These are phyloP conservation scores for Candidula unifasciata DNA, from an alignment of 2,888 invertebrate genomes.

Conservation along the genomic window DNA sequence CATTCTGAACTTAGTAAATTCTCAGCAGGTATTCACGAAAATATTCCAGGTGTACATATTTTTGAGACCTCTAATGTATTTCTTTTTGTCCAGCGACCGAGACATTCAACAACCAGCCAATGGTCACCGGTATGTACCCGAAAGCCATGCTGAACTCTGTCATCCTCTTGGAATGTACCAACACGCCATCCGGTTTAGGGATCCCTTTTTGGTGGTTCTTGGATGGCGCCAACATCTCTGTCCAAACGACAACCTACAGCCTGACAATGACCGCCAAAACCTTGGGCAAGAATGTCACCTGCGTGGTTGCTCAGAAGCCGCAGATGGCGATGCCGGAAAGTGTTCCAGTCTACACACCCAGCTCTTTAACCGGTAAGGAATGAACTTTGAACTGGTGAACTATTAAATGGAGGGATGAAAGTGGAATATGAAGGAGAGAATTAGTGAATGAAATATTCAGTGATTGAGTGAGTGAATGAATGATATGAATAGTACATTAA, in stretches of 20 bases:
- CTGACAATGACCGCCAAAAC: background rate
- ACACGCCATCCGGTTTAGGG: background rate
- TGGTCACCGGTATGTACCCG: background rate
- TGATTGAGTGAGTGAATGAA: too few relatives aligned
- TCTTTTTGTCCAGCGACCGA: background rate
- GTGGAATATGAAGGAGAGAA: too few relatives aligned
- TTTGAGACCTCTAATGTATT: background rate
- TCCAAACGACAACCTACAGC: background rate
- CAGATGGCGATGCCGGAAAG: background rate
- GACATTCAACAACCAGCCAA: background rate
- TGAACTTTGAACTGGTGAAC: too few relatives aligned
- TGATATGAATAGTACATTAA: too few relatives aligned
- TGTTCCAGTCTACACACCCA: background rate
- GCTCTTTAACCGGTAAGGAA: background rate
- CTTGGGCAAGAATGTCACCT: conserved; percentile 3
- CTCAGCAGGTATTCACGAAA: background rate
- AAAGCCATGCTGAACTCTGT: background rate
- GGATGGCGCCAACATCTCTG: background rate
- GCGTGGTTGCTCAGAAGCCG: background rate
- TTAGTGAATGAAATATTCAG: too few relatives aligned
- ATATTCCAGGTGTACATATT: too few relatives aligned
- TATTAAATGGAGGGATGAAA: too few relatives aligned
- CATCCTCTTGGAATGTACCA: conserved; percentile 1
- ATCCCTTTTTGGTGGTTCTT: conserved; percentile 4
- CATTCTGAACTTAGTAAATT: background rate